A percentile compares a stretch with the other conserved stretches of the same genome.
phyloP scores from a whole-genome alignment of 2,797 vertebrate species.

The Gymnodraco acuticeps region DNA sequence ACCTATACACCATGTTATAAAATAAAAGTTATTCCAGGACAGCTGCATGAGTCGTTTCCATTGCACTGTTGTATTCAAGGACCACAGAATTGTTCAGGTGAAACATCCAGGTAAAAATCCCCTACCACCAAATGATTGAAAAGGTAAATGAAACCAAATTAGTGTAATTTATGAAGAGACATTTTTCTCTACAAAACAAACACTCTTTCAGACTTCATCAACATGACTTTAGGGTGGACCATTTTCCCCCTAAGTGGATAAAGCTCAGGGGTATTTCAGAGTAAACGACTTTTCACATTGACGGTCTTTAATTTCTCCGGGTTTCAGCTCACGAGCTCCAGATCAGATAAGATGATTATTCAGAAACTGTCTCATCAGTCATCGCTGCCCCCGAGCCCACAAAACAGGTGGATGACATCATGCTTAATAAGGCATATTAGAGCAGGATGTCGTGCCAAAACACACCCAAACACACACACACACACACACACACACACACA shows the following conservation, averaged over 20 bases:
- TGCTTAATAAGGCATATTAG: conserved; percentile 59
- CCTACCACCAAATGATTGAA: conserved; percentile 19
- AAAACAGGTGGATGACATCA: conserved; percentile 73
- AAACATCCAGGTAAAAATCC: conserved; percentile 25
- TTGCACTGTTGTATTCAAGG: conserved; percentile 14
- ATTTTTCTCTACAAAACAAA: conserved; percentile 41
- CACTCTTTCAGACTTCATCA: conserved; percentile 39
- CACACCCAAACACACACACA: conserved; percentile 53
- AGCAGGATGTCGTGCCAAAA: conserved; percentile 58
- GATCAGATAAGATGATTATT: conserved; percentile 76
- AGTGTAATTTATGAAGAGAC: conserved; percentile 43
- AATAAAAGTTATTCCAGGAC: conserved; percentile 29
- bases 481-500: no score
- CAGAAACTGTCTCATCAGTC: conserved; percentile 68
- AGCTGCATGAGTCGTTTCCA: conserved; percentile 23
- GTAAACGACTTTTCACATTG: conserved; percentile 47
- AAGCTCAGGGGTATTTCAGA: conserved; percentile 34
- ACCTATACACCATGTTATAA: conserved; percentile 31
- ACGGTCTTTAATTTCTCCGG: conserved; percentile 37
- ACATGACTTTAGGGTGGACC: conserved; percentile 33
- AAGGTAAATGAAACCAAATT: conserved; percentile 42
- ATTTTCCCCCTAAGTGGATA: conserved; percentile 35
- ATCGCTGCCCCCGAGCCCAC: conserved; percentile 39
- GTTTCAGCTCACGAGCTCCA: conserved; percentile 60
- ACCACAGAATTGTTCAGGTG: conserved; percentile 13